Evolutionary conservation across 2,888 invertebrate genomes (phyloP), one percentile per base, ranked within the genome.

Genomic region (Caenorhabditis angaria): DNA sequence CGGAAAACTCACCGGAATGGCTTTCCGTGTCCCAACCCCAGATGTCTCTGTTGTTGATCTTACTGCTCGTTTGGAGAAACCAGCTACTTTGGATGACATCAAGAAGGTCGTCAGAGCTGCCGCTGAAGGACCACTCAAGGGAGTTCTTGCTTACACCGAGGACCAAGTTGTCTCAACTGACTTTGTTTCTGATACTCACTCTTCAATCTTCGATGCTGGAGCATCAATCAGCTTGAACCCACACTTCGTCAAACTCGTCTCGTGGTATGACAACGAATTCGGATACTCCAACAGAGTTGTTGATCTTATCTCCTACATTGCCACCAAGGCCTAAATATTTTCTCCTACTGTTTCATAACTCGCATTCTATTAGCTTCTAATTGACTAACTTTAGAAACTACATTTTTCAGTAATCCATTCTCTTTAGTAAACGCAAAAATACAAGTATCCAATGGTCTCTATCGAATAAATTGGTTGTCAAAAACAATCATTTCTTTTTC

Each of bases 221-320:
- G 97, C 97, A 86, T 96, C 97, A 87, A 97, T 99, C 89, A 91
- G 93, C 81, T 91, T 99, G 80, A 96, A 93, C 89, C 93, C 94
- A 88, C 93, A 93, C 89, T 99, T 99, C 88, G 97, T 97, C 69
- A 99, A 99, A 89, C 92, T 99, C 76, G 94, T 99, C 89, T 93
- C 97, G 85, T 99, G 97, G 97, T 97, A 97, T 89, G 99, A 99
- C 90, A 99, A 99, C 89, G 97, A 99, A 90, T 97, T 91, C 88
- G 97, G 97, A 70, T 99, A 99, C 91, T 97, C 96, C 87, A 93
- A 92, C 92, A 92, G 97, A 88, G 96, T 99, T 84, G 92, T 97
- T 87, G 97, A 99, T 89, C 92, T 99, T 89, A 94, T 97, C 91
- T 92, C 92, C 89, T 94, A 93, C 92, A 95, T 97, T 92, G 90